Base-by-base conservation (phyloP, 2,888 invertebrate species). In the Nebria salina region DNA sequence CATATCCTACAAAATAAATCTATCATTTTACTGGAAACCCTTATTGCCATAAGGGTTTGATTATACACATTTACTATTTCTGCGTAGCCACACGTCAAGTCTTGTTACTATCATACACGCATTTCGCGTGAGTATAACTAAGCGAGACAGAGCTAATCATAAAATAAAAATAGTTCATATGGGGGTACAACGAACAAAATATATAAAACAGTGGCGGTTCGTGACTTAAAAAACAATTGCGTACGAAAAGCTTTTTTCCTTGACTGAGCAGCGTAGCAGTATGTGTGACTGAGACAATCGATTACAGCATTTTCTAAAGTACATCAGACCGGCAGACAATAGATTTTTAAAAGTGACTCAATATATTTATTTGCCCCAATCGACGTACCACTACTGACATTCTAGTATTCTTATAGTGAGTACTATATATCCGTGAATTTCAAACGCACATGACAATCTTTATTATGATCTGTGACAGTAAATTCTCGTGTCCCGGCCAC, bases 401-500 rank as follows among this genome's bases (percentile, higher is more conserved):
- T 54, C 8, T 54, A 54, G 54, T 54, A 54, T 11, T 54, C 54
- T 13, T 54, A 8, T 54, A 7, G 54, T 54, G 54, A 54, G 54
- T 54, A 54, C 8, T 54, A 54, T 54, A 54, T 54, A 54, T 54
- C 54, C 54, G 54, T 54, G 54, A 54, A 54, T 70, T 70, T 20
- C 1, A 20, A 25, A 70, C 20, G 70, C 20, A 54, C 80, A 42
- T 65, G 76, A 68, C 80, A 82, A 85, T 85, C 85, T 85, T 84
- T 85, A 85, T 84, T 84, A 82, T 84, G 76, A 85, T 85, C 85
- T 83, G 83, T 82, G 82, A 83, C 83, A 83, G 83, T 85, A 85
- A 84, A 85, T 85, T 83, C 83, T 82, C 66, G 79, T 54, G 79
- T 79, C 73, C 73, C 42, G n/a, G 73, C 73, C 41, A 73, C n/a